phyloP scores from a whole-genome alignment of 2,797 vertebrate genomes.

The Notoglanidium macrostoma region DNA sequence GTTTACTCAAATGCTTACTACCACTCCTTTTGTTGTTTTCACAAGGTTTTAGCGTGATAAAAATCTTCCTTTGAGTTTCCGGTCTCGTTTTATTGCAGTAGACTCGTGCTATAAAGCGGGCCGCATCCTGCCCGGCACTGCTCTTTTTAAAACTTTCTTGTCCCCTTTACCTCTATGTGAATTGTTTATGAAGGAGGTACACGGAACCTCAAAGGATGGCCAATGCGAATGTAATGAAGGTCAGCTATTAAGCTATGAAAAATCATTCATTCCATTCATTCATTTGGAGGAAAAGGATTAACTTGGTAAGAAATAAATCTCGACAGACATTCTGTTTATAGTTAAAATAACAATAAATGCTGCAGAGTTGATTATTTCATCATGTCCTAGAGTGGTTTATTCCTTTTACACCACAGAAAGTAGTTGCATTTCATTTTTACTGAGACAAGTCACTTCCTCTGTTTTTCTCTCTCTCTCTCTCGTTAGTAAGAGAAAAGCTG shows the following conservation, averaged over 20 bases:
- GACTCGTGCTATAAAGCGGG: background rate
- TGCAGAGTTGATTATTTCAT: background rate
- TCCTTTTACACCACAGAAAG: background rate
- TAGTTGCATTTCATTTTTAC: background rate
- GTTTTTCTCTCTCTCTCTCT: background rate
- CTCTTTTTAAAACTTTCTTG: background rate
- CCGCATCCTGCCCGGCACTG: no score
- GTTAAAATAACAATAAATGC: background rate
- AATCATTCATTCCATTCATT: no score
- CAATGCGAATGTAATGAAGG: background rate
- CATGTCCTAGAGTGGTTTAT: background rate
- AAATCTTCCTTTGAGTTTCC: constrained; percentile 4
- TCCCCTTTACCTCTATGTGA: background rate
- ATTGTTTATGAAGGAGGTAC: background rate
- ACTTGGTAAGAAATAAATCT: background rate
- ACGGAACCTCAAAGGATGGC: background rate
- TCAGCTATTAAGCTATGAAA: background rate
- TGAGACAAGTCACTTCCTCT: background rate
- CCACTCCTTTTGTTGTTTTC: constrained; percentile 29
- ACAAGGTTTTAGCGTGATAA: background rate
- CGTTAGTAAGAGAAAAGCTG: background rate
- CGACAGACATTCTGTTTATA: background rate
- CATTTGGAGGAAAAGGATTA: background rate
- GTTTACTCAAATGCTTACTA: constrained; percentile 18
- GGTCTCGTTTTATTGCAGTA: background rate